Percentiles rank a stretch among this genome's conserved stretches.
These are phyloP conservation scores for Rhynchophorus ferrugineus DNA, from an alignment of 1,140 invertebrate species.

Conservation along the genomic window DNA sequence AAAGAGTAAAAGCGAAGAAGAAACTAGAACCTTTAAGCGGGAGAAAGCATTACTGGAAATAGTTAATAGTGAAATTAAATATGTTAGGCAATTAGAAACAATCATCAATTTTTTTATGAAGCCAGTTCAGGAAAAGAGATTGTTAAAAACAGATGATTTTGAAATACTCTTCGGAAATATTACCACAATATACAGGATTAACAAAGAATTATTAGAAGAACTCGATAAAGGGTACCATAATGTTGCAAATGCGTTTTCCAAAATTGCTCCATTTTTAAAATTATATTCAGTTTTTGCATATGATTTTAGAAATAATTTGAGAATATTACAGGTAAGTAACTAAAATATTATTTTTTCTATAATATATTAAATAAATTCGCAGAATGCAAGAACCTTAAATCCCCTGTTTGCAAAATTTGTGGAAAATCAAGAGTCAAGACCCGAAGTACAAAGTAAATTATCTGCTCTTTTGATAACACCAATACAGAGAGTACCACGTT, in stretches of 20 bases:
- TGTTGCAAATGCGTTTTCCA: constrained; percentile 58
- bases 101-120: constrained; percentile 63
- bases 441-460: constrained; percentile 62
- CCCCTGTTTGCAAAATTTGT: constrained; percentile 53
- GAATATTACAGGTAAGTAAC: constrained; percentile 45
- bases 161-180: constrained; percentile 62
- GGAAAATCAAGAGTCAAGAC: constrained; percentile 56
- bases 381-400: constrained; percentile 38
- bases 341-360: constrained; percentile 3
- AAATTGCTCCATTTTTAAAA: constrained; percentile 69
- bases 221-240: constrained; percentile 53
- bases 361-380: constrained; percentile 6
- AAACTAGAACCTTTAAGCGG: constrained; percentile 44
- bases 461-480: constrained; percentile 65
- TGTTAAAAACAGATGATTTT: constrained; percentile 46
- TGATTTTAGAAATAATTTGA: constrained; percentile 57
- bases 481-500: constrained; percentile 68
- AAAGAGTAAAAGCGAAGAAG: constrained; percentile 40
- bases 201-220: constrained; percentile 57
- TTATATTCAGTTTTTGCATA: constrained; percentile 71
- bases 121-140: constrained; percentile 52
- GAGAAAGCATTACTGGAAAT: constrained; percentile 57
- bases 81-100: constrained; percentile 59
- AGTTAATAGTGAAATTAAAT: constrained; percentile 62
- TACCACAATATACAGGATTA: constrained; percentile 63